Percentiles rank a stretch among this genome's conserved stretches.
These are phyloP conservation scores for Herpetotheres cachinnans DNA, from an alignment of 2,113 vertebrate genomes.

Conservation along the genomic window DNA sequence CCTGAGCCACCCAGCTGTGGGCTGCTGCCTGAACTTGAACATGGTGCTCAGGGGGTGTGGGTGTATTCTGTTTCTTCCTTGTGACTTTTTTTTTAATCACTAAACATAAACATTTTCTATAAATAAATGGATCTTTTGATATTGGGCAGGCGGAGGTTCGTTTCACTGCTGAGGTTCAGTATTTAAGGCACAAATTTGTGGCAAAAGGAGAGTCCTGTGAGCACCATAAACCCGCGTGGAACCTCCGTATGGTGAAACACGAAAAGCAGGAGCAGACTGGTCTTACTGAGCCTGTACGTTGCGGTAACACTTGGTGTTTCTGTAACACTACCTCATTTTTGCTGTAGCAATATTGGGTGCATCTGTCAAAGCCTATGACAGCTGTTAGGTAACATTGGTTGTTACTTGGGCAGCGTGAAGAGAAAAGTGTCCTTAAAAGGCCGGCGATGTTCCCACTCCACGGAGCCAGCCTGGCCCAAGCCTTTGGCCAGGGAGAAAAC, in stretches of 20 bases:
- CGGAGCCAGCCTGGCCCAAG: not conserved
- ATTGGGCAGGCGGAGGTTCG: not conserved
- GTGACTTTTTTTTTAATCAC: not conserved
- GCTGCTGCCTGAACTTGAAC: not conserved
- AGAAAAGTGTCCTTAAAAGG: constrained; percentile 2
- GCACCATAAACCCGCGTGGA: not conserved
- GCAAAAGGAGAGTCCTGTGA: not conserved
- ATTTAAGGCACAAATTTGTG: not conserved
- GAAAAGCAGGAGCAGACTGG: not conserved
- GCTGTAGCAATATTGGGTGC: not conserved
- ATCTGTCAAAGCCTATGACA: not conserved
- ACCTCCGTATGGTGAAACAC: rapidly evolving
- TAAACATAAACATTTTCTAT: not conserved
- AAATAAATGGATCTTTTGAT: not conserved
- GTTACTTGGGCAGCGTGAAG: not conserved
- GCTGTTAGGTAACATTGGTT: not conserved
- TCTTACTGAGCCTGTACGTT: not conserved
- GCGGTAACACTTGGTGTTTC: not conserved
- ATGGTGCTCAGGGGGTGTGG: not conserved
- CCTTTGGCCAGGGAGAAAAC: not conserved
- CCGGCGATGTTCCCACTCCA: not conserved
- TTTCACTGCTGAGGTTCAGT: not conserved
- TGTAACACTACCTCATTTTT: constrained; percentile 9
- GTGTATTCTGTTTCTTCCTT: not conserved
- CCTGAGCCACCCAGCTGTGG: not conserved